Evolutionary conservation across 1,140 invertebrate genomes (phyloP), one percentile per base, ranked within the genome.

Genomic region (Eriocheir sinensis): DNA sequence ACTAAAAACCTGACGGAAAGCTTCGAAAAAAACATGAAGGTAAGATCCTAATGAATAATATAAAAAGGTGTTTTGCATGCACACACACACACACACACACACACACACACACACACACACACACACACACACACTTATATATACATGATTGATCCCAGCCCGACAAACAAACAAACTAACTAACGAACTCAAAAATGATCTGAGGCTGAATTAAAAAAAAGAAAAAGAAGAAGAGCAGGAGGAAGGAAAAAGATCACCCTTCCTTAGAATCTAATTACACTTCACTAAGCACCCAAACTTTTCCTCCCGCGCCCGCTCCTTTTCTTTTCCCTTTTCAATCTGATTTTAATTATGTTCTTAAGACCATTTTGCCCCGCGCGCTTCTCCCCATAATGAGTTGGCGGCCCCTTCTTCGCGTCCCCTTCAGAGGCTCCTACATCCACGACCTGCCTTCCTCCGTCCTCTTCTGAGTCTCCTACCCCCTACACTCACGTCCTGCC

Each of bases 311-410:
- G n/a, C n/a, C n/a, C n/a, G 21, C 48, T 72, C 27, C 60, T 72
- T 72, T 72, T n/a, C 27, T 72, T 72, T 72, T 72, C 60, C 27
- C 60, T 72, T 72, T 72, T 72, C 60, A 72, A 72, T 72, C 60
- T 72, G 21, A 72, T 72, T 72, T 72, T 72, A 72, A 72, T 72
- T 72, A 72, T 72, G 60, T 72, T 72, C 60, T 72, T 72, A 72
- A 72, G 60, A 72, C 60, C n/a, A 72, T 72, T 72, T 21, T 72
- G 60, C 27, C 60, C 48, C 21, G 60, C 60, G 27, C 60, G n/a
- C 60, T 72, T n/a, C 60, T 72, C 60, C 6, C 60, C 60, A n/a
- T 72, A 72, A 72, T 72, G 60, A 72, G 60, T 72, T 72, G 27
- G 60, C 60, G 21, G 60, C 21, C 27, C 6, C 48, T 72, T n/a